A percentile compares a stretch with the other conserved stretches of the same genome.
phyloP scores from a whole-genome alignment of 2,888 invertebrate genomes.

The Apamea monoglypha region DNA sequence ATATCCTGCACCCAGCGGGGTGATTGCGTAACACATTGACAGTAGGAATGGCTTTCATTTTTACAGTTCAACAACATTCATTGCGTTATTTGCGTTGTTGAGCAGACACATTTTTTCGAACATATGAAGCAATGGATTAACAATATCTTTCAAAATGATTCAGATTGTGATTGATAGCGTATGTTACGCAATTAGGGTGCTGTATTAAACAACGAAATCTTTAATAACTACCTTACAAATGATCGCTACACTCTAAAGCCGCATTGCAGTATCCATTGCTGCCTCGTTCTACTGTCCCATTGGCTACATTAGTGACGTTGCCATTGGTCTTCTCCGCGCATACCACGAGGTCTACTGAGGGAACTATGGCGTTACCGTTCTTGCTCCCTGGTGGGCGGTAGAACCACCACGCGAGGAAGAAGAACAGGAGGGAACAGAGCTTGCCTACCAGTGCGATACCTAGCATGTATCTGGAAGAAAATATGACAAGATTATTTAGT shows the following conservation, averaged over 20 bases:
- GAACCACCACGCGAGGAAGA: slow-evolving; percentile 94
- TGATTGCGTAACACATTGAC: neutral
- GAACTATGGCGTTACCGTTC: slow-evolving; percentile 80
- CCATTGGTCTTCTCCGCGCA: slow-evolving; percentile 79
- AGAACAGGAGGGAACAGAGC: slow-evolving; percentile 92
- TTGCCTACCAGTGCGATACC: slow-evolving; percentile 93
- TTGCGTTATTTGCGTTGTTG: neutral
- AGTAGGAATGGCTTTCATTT: neutral
- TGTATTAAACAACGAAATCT: neutral
- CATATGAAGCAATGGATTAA: neutral
- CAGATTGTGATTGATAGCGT: neutral
- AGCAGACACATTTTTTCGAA: neutral
- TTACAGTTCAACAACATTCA: slow-evolving; percentile 1
- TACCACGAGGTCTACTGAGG: slow-evolving; percentile 82
- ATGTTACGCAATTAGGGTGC: neutral
- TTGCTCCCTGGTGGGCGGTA: slow-evolving; percentile 92
- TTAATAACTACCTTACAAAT: slow-evolving; percentile 76
- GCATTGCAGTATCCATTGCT: slow-evolving; percentile 86
- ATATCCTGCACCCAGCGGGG: neutral
- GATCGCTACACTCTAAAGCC: slow-evolving; percentile 85
- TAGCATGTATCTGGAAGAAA: slow-evolving; percentile 92
- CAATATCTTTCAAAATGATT: neutral
- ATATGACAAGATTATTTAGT: neutral
- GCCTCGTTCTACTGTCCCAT: slow-evolving; percentile 67
- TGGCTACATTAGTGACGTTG: slow-evolving; percentile 66